Percentiles rank a stretch among this genome's conserved stretches.
Conservation (phyloP, 2,113 vertebrate species). For the Apodemus sylvaticus region DNA sequence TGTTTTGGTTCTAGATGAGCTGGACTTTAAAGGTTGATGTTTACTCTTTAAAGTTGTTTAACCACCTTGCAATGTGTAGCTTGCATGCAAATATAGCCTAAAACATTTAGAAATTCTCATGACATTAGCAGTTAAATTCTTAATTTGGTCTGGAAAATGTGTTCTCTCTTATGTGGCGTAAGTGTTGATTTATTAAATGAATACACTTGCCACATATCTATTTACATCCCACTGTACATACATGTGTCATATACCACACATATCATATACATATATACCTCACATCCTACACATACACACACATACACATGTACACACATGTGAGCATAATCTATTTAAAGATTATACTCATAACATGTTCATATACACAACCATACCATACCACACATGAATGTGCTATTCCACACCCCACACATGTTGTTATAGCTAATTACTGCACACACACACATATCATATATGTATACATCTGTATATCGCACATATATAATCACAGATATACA, state of each 20-base stretch:
- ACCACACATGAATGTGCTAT: background rate
- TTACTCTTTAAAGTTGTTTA: conserved; percentile 6
- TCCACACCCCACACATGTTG: too few relatives aligned
- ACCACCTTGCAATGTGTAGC: background rate
- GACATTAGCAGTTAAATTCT: background rate
- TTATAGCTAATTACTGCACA: background rate
- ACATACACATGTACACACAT: background rate
- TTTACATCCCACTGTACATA: background rate
- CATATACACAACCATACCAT: background rate
- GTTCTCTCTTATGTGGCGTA: background rate
- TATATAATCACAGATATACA: background rate
- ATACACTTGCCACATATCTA: background rate
- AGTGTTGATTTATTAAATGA: background rate
- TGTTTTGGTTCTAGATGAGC: conserved; percentile 35
- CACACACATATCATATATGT: background rate
- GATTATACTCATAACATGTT: background rate
- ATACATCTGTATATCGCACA: background rate
- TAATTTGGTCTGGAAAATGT: conserved; percentile 51
- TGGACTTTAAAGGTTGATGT: conserved; percentile 27
- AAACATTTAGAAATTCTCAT: conserved; percentile 17
- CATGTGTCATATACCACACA: background rate
- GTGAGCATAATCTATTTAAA: background rate
- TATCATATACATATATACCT: background rate
- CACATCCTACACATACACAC: background rate
- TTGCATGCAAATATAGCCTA: background rate